A percentile compares a stretch with the other conserved stretches of the same genome.
These are phyloP conservation scores for Grammomys dolichurus DNA, from an alignment of 2,113 vertebrate species.

Conservation along the genomic window DNA sequence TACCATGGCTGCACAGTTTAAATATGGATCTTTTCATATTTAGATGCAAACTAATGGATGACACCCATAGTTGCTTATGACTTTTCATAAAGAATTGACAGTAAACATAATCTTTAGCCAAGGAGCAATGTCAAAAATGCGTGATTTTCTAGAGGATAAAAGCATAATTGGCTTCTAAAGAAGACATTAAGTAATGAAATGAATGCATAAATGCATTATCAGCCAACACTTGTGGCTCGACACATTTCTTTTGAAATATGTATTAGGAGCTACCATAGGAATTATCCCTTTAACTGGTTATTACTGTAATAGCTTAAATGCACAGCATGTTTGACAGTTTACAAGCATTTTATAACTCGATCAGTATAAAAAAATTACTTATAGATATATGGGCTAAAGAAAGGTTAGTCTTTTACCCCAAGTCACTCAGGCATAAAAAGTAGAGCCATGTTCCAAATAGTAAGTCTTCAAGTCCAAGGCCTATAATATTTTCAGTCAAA, in stretches of 20 bases:
- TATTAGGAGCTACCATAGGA: slow-evolving; percentile 3
- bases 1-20: background rate
- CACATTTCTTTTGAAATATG: background rate
- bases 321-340: slow-evolving; percentile 2
- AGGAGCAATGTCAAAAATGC: slow-evolving; percentile 12
- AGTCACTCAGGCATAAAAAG: background rate
- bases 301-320: slow-evolving; percentile 33
- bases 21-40: slow-evolving; percentile 40
- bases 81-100: slow-evolving; percentile 39
- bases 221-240: background rate
- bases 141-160: background rate
- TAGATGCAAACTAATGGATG: background rate
- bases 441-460: background rate
- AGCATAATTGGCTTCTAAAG: background rate
- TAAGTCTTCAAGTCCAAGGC: slow-evolving; percentile 1
- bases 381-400: slow-evolving; percentile 26
- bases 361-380: slow-evolving; percentile 25
- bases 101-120: slow-evolving; percentile 25
- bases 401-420: background rate
- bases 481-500: slow-evolving; percentile 73
- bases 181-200: slow-evolving; percentile 7
- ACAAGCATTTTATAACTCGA: slow-evolving; percentile 32
- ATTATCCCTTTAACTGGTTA: slow-evolving; percentile 8
- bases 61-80: background rate
- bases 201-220: background rate